Base-by-base conservation (phyloP, 2,113 vertebrate genomes). In the Gambusia holbrooki region DNA sequence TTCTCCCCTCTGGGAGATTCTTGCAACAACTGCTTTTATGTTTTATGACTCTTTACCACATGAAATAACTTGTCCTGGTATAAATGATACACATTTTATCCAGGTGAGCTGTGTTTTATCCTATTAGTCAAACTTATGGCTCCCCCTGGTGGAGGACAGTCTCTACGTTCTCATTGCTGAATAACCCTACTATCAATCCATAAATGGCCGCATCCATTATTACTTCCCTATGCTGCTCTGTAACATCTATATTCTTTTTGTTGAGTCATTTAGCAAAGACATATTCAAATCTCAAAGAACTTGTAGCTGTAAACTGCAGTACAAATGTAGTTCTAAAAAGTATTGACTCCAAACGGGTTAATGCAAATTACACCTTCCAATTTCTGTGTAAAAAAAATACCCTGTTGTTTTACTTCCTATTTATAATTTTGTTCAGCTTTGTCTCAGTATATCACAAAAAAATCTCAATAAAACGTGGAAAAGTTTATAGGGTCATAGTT, bases 61-160 rank as follows among this genome's bases (percentile, higher is more conserved):
- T 85, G 84, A 82, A 76, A 48, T 64, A 48, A 86, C 86, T 84
- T 87, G 75, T 77, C 70, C 66, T 74, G 32, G 62, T 22, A 5
- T 12, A 69, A 1, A 35, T 25, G 66, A 25, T 2, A 73, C n/a
- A 66, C 5, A 77, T 29, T 30, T 22, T 25, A 42, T 29, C 22
- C 37, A 74, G 69, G 45, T 60, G 22, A 48, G 28, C 48, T 9
- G 3, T 1, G 10, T 30, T 12, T 66, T 22, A 32, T 14, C 33
- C 30, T 42, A 22, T 19, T 71, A 37, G 58, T 32, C 63, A 69
- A 80, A 79, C 75, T 40, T 32, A 73, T 6, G 72, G 89, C 89
- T 37, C 91, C 91, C 76, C 70, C 88, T 92, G 78, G 85, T 90
- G 91, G 89, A 74, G 51, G 45, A 32, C 1, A 2, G 30, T 13